Evolutionary conservation across 2,113 vertebrate genomes (phyloP).

Genomic region (Zosterops pallidus): DNA sequence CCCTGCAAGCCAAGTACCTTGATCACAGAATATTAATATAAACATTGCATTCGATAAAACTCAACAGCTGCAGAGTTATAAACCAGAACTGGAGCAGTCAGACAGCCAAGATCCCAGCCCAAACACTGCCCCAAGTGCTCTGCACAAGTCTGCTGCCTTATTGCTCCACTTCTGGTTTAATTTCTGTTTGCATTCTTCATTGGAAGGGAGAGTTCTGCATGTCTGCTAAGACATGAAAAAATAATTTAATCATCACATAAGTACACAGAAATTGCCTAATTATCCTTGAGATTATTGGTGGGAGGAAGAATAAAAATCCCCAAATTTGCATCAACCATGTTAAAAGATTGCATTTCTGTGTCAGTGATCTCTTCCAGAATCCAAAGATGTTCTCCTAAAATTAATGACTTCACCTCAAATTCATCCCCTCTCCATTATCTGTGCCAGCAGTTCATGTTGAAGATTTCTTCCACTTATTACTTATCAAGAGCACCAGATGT

Average conservation of each 20-base stretch:
- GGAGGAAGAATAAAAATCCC: not conserved
- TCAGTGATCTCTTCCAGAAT: not conserved
- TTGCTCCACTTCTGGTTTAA: not conserved
- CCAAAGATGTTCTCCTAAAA: not conserved
- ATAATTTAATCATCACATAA: not conserved
- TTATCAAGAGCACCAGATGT: not conserved
- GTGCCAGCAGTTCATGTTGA: not conserved
- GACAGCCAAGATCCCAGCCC: not conserved
- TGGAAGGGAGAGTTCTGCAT: not conserved
- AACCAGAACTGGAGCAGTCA: not conserved
- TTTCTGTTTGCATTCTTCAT: not conserved
- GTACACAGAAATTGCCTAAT: not conserved
- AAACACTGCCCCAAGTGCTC: not conserved
- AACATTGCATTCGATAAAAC: not conserved
- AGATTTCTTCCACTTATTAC: not conserved
- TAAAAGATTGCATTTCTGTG: not conserved
- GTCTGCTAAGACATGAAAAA: not conserved
- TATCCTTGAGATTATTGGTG: not conserved
- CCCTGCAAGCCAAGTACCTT: not conserved
- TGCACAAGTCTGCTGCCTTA: not conserved
- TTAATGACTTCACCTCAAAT: not conserved
- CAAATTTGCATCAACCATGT: rapidly evolving
- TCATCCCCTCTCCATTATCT: not conserved
- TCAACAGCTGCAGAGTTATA: not conserved
- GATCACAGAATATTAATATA: not conserved